Percentiles rank a stretch among this genome's conserved stretches.
phyloP scores from a whole-genome alignment of 1,140 invertebrate genomes.

The Drosophila kurseongensis region DNA sequence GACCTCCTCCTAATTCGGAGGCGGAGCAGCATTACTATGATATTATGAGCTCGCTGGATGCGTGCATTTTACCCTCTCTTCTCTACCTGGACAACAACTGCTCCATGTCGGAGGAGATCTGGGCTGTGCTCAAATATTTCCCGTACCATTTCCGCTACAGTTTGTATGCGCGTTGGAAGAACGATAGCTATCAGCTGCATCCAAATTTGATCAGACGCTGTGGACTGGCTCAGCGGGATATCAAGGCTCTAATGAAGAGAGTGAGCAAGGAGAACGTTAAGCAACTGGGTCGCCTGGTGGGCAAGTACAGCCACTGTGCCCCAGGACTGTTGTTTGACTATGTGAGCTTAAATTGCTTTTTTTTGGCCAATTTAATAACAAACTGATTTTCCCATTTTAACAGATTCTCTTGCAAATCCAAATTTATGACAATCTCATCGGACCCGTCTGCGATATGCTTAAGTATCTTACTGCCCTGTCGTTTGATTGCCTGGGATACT shows the following conservation, averaged over 20 bases:
- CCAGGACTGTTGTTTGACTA: conserved; percentile 98
- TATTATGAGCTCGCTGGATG: conserved; percentile 94
- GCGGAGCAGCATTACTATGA: conserved; percentile 86
- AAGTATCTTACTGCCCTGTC: conserved; percentile 98
- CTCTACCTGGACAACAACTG: conserved; percentile 97
- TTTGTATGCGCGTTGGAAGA: conserved; percentile 97
- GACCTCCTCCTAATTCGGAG: conserved; percentile 63
- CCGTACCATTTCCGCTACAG: conserved; percentile 97
- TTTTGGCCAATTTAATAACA: too few species aligned
- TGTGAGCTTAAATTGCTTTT: conserved; percentile 85
- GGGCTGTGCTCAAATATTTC: conserved; percentile 95
- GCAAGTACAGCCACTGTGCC: conserved; percentile 98
- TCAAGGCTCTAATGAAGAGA: conserved; percentile 98
- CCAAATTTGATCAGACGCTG: conserved; percentile 92
- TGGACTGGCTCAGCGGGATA: conserved; percentile 94
- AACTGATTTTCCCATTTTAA: conserved; percentile 84
- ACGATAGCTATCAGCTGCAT: conserved; percentile 92
- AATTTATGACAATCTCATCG: conserved; percentile 98
- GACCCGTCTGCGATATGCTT: conserved; percentile 98
- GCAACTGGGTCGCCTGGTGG: conserved; percentile 96
- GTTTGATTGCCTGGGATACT: conserved; percentile 98
- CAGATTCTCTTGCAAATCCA: conserved; percentile 96
- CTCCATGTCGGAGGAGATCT: conserved; percentile 97
- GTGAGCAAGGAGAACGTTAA: conserved; percentile 99
- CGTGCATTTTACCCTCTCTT: conserved; percentile 94